Conservation (phyloP, 2,797 vertebrate genomes). For the Apodemus agrarius region DNA sequence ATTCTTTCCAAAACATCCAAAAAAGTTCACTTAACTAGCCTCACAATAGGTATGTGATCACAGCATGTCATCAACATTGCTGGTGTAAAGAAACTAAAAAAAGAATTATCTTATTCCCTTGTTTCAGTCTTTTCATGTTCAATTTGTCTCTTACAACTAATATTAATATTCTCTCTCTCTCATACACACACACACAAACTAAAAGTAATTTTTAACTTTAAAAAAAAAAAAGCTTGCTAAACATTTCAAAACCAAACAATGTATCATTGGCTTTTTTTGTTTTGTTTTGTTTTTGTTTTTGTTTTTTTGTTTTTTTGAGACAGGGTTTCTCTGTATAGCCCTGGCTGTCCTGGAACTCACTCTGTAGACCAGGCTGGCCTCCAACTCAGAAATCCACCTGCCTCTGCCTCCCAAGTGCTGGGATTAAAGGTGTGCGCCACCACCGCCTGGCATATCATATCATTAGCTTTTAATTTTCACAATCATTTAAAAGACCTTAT, state of each 20-base stretch:
- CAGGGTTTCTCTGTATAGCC: too few species aligned
- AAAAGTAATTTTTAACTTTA: not conserved
- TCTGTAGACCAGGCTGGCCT: too few species aligned
- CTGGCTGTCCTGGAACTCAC: too few species aligned
- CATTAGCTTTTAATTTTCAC: conserved; percentile 32
- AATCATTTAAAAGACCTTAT: conserved; percentile 44
- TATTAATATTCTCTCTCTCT: conserved; percentile 8
- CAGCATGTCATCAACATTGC: conserved; percentile 7
- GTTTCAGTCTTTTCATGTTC: conserved; percentile 20
- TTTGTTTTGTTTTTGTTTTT: too few species aligned
- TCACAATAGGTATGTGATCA: not conserved
- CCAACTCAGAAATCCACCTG: too few species aligned
- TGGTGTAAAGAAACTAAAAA: not conserved
- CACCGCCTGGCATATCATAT: too few species aligned
- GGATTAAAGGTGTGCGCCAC: too few species aligned
- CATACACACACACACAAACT: not conserved
- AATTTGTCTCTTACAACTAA: conserved; percentile 45
- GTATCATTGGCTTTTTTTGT: not conserved
- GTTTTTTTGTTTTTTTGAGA: too few species aligned
- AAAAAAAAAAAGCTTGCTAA: not conserved
- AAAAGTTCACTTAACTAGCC: conserved; percentile 1
- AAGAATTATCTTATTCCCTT: not conserved
- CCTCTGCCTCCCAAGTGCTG: too few species aligned
- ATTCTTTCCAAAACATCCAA: not conserved
- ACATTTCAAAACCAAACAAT: conserved; percentile 33